These are phyloP conservation scores for Periophthalmus magnuspinnatus DNA, from an alignment of 2,797 vertebrate genomes.

Conservation along the genomic window DNA sequence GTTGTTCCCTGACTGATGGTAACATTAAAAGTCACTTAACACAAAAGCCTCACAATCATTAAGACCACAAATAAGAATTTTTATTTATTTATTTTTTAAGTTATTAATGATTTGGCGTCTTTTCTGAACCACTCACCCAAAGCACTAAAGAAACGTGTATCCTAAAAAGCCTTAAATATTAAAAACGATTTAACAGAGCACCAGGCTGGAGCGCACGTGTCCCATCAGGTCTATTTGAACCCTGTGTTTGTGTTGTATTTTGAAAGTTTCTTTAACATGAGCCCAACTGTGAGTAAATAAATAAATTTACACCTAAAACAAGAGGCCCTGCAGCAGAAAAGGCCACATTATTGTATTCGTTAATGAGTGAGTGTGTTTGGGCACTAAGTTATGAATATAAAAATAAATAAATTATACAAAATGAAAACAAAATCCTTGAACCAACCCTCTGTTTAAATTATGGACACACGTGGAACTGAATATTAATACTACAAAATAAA, in stretches of 20 bases:
- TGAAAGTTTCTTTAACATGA: background rate
- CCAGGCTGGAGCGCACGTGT: background rate
- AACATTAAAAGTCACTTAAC: too few relatives aligned
- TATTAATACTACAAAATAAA: too few relatives aligned
- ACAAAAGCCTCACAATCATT: too few relatives aligned
- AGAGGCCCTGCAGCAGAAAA: background rate
- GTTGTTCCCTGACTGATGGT: too few relatives aligned
- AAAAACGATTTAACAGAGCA: background rate
- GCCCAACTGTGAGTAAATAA: background rate
- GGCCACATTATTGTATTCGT: background rate
- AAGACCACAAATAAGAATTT: too few relatives aligned
- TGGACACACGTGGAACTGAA: too few relatives aligned
- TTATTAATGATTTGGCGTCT: too few relatives aligned
- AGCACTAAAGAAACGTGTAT: background rate
- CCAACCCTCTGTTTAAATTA: too few relatives aligned
- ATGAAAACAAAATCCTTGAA: too few relatives aligned
- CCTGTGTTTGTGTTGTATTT: background rate
- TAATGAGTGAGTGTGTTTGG: background rate
- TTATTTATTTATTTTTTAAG: too few relatives aligned
- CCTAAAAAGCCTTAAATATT: background rate
- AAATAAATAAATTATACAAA: background rate
- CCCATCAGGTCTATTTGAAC: background rate
- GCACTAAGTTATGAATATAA: background rate
- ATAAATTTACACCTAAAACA: background rate
- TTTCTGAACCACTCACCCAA: background rate